These are phyloP conservation scores for Camponotus pennsylvanicus DNA, from an alignment of 1,140 invertebrate species.

Conservation along the genomic window DNA sequence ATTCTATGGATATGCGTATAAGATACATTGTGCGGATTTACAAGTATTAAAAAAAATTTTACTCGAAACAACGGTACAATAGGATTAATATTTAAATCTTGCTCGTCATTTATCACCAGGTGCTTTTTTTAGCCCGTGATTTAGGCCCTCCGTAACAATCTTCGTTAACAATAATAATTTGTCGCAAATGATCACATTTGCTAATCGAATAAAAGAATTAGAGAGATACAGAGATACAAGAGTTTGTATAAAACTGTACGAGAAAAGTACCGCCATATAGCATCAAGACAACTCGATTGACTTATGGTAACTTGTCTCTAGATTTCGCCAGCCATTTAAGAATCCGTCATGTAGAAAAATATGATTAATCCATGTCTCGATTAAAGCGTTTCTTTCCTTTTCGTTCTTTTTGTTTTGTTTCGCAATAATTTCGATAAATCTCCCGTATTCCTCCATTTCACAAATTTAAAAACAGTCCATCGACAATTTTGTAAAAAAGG, in stretches of 20 bases:
- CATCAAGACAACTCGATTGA: constrained; percentile 42
- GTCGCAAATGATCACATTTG: constrained; percentile 23
- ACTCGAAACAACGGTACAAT: constrained; percentile 43
- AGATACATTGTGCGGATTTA: constrained; percentile 73
- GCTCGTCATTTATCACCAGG: constrained; percentile 47
- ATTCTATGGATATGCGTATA: constrained; percentile 80
- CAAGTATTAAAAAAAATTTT: constrained; percentile 66
- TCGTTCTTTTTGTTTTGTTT: background rate
- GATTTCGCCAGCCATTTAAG: constrained; percentile 51
- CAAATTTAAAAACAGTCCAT: constrained; percentile 13
- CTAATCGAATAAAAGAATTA: constrained; percentile 20
- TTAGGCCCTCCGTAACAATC: constrained; percentile 54
- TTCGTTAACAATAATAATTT: constrained; percentile 22
- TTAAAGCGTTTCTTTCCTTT: constrained; percentile 21
- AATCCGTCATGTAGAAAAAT: constrained; percentile 79
- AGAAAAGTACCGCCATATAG: constrained; percentile 43
- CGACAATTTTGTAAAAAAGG: constrained; percentile 31
- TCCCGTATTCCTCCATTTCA: background rate
- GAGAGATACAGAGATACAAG: constrained; percentile 39
- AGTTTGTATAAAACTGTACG: constrained; percentile 50
- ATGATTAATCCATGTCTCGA: constrained; percentile 71
- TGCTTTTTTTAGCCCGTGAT: constrained; percentile 46
- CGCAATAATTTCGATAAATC: constrained; percentile 16
- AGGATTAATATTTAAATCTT: constrained; percentile 42
- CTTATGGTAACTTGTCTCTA: constrained; percentile 13